Conservation (phyloP, 1,140 invertebrate genomes). For the Matsumurasca onukii region DNA sequence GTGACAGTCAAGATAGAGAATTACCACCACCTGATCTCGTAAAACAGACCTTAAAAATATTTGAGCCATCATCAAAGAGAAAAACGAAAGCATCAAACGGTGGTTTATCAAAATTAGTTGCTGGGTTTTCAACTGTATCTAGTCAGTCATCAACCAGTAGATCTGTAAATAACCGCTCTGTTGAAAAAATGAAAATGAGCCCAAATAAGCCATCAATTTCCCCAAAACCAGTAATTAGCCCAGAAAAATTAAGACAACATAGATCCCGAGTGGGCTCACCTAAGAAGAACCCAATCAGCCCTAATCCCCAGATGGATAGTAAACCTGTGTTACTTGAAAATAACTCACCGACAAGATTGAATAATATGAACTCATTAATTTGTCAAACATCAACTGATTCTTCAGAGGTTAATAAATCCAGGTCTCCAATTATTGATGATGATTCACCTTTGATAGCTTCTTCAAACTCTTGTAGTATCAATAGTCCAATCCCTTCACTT, state of each 20-base stretch:
- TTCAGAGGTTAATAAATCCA: too few relatives aligned
- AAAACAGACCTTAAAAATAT: conserved; percentile 78
- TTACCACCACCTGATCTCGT: conserved; percentile 83
- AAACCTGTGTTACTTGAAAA: too few relatives aligned
- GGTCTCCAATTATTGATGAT: too few relatives aligned
- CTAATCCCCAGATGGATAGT: too few relatives aligned
- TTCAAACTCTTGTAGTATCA: too few relatives aligned
- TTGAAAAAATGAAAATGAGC: conserved; percentile 11
- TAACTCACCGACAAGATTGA: too few relatives aligned
- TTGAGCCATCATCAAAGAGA: conserved; percentile 59
- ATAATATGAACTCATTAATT: too few relatives aligned
- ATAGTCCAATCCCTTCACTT: too few relatives aligned
- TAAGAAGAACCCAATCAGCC: conserved; percentile 14
- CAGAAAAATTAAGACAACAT: conserved; percentile 34
- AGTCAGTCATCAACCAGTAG: background rate
- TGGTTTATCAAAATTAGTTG: background rate
- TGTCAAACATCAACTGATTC: too few relatives aligned
- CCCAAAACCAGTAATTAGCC: conserved; percentile 38
- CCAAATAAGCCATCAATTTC: conserved; percentile 36
- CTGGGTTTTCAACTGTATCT: background rate
- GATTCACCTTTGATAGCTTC: too few relatives aligned
- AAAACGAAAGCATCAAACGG: conserved; percentile 28
- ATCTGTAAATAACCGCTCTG: background rate
- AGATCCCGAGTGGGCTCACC: conserved; percentile 23
- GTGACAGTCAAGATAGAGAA: conserved; percentile 66